phyloP scores from a whole-genome alignment of 2,888 invertebrate genomes.

The Amitus sp. region DNA sequence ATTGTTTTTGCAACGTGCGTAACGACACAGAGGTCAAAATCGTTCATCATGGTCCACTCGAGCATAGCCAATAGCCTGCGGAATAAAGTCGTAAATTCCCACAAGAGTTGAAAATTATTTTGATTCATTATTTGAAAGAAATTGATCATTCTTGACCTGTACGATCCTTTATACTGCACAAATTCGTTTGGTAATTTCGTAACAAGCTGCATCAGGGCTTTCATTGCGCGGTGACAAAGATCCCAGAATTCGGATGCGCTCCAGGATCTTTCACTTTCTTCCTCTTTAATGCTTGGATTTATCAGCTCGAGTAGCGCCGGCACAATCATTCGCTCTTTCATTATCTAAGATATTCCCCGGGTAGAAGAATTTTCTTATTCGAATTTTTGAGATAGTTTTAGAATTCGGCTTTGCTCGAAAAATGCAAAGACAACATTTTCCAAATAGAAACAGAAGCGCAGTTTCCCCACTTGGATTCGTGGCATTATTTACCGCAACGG shows the following conservation, averaged over 20 bases:
- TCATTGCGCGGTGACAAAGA: conserved; percentile 48
- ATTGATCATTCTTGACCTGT: conserved; percentile 44
- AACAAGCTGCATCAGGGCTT: conserved; percentile 47
- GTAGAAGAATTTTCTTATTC: too few species aligned
- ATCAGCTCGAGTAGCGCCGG: conserved; percentile 45
- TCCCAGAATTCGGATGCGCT: conserved; percentile 47
- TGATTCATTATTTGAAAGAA: too few species aligned
- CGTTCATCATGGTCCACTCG: conserved; percentile 40
- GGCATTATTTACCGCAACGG: conserved; percentile 25
- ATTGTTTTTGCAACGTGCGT: conserved; percentile 44
- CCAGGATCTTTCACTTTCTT: conserved; percentile 36
- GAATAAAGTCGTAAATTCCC: not conserved
- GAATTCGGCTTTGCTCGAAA: too few species aligned
- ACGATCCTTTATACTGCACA: conserved; percentile 46
- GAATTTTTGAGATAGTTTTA: too few species aligned
- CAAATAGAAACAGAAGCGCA: too few species aligned
- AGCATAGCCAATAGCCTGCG: conserved; percentile 50
- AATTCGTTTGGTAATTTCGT: conserved; percentile 53
- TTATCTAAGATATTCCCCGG: too few species aligned
- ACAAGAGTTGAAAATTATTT: too few species aligned
- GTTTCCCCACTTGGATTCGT: too few species aligned
- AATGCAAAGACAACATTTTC: too few species aligned
- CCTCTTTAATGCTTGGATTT: conserved; percentile 27
- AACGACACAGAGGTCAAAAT: conserved; percentile 40
- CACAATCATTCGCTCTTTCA: conserved; percentile 43